phyloP scores from a whole-genome alignment of 2,888 invertebrate species.

The Scelioninae gen. 1 region DNA sequence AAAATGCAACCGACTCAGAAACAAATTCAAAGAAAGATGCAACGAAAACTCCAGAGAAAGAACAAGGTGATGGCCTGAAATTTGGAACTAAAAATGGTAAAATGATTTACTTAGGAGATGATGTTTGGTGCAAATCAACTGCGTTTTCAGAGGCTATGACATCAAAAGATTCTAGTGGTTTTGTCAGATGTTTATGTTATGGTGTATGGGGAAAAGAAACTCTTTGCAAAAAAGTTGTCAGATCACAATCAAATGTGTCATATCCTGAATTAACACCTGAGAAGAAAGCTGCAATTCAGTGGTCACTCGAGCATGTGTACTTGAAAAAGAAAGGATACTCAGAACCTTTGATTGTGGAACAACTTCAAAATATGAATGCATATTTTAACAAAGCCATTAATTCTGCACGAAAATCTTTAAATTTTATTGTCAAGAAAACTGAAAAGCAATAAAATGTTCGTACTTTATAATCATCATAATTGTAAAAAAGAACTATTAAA shows the following conservation, averaged over 20 bases:
- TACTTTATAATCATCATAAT: too few species aligned
- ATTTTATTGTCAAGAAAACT: too few species aligned
- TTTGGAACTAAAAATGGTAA: slow-evolving; percentile 3
- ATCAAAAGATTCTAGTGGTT: slow-evolving; percentile 6
- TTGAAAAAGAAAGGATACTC: not conserved
- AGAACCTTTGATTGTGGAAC: slow-evolving; percentile 6
- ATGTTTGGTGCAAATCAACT: slow-evolving; percentile 18
- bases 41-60: too few species aligned
- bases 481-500: too few species aligned
- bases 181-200: slow-evolving; percentile 7
- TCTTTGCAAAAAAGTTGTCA: slow-evolving; percentile 9
- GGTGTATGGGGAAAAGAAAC: slow-evolving; percentile 24
- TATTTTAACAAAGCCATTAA: slow-evolving; percentile 20
- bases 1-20: too few species aligned
- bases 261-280: slow-evolving; percentile 13
- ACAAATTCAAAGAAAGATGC: too few species aligned
- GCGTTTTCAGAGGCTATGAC: not conserved
- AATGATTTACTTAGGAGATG: slow-evolving; percentile 16
- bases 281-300: slow-evolving; percentile 11
- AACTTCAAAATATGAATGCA: slow-evolving; percentile 1
- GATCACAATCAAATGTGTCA: not conserved
- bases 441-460: too few species aligned
- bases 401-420: not conserved
- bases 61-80: not conserved
- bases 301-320: not conserved